Conservation (phyloP, 2,888 invertebrate genomes). For the Agrotis segetum region DNA sequence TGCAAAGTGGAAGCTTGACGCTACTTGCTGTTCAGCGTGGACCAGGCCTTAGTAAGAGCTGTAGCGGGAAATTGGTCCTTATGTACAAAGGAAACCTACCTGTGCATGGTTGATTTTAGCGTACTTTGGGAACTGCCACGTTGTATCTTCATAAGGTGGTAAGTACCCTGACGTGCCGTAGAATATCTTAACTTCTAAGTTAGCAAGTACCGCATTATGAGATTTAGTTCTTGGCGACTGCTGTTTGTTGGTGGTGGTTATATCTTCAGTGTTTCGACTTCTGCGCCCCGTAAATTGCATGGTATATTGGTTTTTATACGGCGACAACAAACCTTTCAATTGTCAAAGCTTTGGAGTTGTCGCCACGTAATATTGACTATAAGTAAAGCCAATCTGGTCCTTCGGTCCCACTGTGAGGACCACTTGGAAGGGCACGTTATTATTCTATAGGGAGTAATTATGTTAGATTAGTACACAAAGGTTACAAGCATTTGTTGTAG, state of each 20-base stretch:
- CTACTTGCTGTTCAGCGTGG: not conserved
- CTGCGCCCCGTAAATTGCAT: slow-evolving; percentile 41
- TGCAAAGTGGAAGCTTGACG: slow-evolving; percentile 5
- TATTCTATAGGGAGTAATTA: slow-evolving; percentile 57
- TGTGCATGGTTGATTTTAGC: slow-evolving; percentile 29
- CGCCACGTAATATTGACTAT: slow-evolving; percentile 26
- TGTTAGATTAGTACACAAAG: slow-evolving; percentile 70
- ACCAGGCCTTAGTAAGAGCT: slow-evolving; percentile 20
- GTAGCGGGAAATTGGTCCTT: slow-evolving; percentile 38
- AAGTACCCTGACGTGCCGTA: slow-evolving; percentile 40
- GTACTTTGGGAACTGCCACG: slow-evolving; percentile 46
- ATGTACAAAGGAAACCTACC: slow-evolving; percentile 18
- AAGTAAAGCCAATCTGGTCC: slow-evolving; percentile 36
- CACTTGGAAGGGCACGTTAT: slow-evolving; percentile 41
- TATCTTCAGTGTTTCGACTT: slow-evolving; percentile 29
- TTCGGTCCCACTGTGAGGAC: slow-evolving; percentile 29
- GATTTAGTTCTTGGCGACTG: slow-evolving; percentile 23
- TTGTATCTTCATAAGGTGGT: slow-evolving; percentile 45
- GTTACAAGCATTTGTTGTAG: slow-evolving; percentile 83
- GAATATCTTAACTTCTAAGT: slow-evolving; percentile 34
- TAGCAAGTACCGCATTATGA: slow-evolving; percentile 43
- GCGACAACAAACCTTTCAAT: slow-evolving; percentile 29
- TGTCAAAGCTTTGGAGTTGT: slow-evolving; percentile 27
- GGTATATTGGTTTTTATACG: slow-evolving; percentile 33
- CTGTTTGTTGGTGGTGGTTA: slow-evolving; percentile 50